Percentiles rank a stretch among this genome's conserved stretches.
phyloP scores from a whole-genome alignment of 1,140 invertebrate genomes.

The Euwallacea similis region DNA sequence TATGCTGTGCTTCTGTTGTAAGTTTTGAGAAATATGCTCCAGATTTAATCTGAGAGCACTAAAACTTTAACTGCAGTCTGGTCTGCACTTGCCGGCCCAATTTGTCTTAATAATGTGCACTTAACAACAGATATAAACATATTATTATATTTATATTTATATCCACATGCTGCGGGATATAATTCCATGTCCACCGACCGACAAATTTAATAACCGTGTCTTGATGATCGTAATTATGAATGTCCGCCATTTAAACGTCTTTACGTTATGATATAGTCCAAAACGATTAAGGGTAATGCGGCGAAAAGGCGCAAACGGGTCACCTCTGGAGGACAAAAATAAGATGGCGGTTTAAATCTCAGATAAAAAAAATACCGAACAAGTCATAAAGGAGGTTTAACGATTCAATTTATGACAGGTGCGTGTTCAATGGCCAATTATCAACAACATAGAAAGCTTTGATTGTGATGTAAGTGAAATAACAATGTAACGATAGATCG shows the following conservation, averaged over 20 bases:
- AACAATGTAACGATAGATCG: background rate
- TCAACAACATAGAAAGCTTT: background rate
- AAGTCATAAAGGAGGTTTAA: background rate
- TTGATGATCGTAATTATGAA: background rate
- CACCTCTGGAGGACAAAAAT: too few relatives aligned
- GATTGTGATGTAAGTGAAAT: slow-evolving; percentile 5
- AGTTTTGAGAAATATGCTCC: too few relatives aligned
- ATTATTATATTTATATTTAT: slow-evolving; percentile 7
- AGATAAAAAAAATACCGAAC: too few relatives aligned
- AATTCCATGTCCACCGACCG: slow-evolving; percentile 4
- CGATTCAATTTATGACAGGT: background rate
- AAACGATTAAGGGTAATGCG: too few relatives aligned
- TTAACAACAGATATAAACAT: slow-evolving; percentile 1
- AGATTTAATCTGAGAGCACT: too few relatives aligned
- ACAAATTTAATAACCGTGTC: slow-evolving; percentile 5
- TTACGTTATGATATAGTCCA: too few relatives aligned
- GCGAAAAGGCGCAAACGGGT: too few relatives aligned
- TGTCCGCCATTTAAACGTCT: background rate
- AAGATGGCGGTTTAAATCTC: too few relatives aligned
- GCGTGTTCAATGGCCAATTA: background rate
- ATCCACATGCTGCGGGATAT: slow-evolving; percentile 4
- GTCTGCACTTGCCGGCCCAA: background rate
- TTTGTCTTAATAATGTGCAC: slow-evolving; percentile 1
- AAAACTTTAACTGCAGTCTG: background rate
- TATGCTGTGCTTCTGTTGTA: too few relatives aligned